phyloP scores from a whole-genome alignment of 2,888 invertebrate species.

The Meiosimyza platycephala region DNA sequence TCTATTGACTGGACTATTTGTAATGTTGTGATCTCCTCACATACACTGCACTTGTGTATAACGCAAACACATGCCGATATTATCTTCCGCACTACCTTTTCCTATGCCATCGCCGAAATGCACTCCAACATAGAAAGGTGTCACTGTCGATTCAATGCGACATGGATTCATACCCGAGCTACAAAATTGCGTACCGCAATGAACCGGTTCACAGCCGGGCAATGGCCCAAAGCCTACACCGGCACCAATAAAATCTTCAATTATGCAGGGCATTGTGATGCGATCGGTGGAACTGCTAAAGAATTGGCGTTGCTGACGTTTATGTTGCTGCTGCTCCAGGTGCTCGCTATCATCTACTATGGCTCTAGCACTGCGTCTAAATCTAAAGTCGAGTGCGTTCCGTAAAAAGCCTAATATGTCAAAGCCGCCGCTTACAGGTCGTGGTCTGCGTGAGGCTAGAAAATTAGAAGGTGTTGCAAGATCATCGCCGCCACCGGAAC shows the following conservation, averaged over 20 bases:
- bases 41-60: slow-evolving; percentile 80
- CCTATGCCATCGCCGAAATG: slow-evolving; percentile 78
- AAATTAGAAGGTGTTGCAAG: slow-evolving; percentile 41
- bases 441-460: slow-evolving; percentile 54
- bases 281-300: slow-evolving; percentile 74
- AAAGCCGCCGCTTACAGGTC: slow-evolving; percentile 61
- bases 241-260: slow-evolving; percentile 83
- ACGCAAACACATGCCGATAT: slow-evolving; percentile 82
- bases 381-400: slow-evolving; percentile 56
- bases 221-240: slow-evolving; percentile 58
- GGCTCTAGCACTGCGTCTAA: slow-evolving; percentile 38
- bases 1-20: no score
- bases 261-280: slow-evolving; percentile 84
- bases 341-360: background rate
- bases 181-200: slow-evolving; percentile 82
- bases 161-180: slow-evolving; percentile 67
- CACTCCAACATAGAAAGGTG: slow-evolving; percentile 82
- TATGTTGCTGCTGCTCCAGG: slow-evolving; percentile 19
- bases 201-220: slow-evolving; percentile 78
- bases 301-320: slow-evolving; percentile 52
- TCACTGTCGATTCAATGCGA: slow-evolving; percentile 79
- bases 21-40: slow-evolving; percentile 43
- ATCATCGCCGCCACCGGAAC: slow-evolving; percentile 69
- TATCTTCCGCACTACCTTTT: slow-evolving; percentile 82
- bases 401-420: slow-evolving; percentile 63